A percentile compares a stretch with the other conserved stretches of the same genome.
phyloP scores from a whole-genome alignment of 2,113 vertebrate species.

The Zosterops lateralis region DNA sequence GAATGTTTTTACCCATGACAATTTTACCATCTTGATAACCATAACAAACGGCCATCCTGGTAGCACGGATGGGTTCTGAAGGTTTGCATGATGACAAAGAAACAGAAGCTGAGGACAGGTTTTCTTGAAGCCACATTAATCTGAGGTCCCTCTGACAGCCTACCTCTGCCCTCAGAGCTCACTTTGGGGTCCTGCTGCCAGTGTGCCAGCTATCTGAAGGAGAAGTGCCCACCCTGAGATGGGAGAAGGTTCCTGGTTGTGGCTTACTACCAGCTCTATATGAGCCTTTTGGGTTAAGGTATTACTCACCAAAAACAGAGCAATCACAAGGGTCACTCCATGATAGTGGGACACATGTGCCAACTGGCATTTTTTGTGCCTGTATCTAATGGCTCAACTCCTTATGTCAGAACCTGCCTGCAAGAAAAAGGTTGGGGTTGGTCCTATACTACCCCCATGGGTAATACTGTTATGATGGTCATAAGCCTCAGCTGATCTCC shows the following conservation, averaged over 20 bases:
- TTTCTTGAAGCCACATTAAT: background rate
- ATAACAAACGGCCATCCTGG: background rate
- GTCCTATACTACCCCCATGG: background rate
- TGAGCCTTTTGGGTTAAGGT: background rate
- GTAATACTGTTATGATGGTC: background rate
- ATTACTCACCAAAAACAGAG: background rate
- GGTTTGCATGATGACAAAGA: background rate
- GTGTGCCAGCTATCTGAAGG: background rate
- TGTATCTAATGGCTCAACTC: background rate
- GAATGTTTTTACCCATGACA: background rate
- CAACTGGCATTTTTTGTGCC: background rate
- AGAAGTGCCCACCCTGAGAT: background rate
- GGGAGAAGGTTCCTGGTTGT: background rate
- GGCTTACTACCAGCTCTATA: background rate
- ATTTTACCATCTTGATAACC: background rate
- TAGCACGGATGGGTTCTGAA: background rate
- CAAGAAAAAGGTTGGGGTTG: background rate
- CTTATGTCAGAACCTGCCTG: background rate
- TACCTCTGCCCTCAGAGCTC: background rate
- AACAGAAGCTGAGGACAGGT: background rate
- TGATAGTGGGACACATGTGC: rapidly evolving
- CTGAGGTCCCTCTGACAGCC: background rate
- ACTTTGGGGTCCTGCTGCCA: background rate
- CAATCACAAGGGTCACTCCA: background rate
- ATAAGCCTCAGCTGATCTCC: background rate